Conservation (phyloP, 2,797 vertebrate species). For the Myotis vivesi region DNA sequence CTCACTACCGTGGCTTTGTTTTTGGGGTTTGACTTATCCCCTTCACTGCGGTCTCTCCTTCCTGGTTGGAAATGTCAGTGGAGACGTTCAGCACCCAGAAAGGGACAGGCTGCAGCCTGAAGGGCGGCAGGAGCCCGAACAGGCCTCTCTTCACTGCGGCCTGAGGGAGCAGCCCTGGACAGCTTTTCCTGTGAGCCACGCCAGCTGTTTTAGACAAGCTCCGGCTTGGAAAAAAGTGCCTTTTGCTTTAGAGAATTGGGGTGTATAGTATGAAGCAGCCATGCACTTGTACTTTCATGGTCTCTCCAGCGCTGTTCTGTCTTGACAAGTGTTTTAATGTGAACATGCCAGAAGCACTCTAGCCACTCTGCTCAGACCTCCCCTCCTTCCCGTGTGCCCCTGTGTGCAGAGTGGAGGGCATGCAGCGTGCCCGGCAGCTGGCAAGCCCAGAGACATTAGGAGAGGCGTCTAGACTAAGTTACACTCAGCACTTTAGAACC, state of each 20-base stretch:
- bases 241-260: slow-evolving; percentile 63
- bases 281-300: slow-evolving; percentile 3
- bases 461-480: not conserved
- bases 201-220: slow-evolving; percentile 25
- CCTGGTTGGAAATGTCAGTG: slow-evolving; percentile 40
- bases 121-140: not conserved
- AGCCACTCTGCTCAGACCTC: not conserved
- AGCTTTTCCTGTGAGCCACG: slow-evolving; percentile 37
- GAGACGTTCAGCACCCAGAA: not conserved
- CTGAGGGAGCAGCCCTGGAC: not conserved
- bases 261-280: slow-evolving; percentile 32
- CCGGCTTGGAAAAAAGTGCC: slow-evolving; percentile 74
- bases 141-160: not conserved
- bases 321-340: not conserved
- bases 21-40: not conserved
- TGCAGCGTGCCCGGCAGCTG: not conserved
- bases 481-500: slow-evolving; percentile 62
- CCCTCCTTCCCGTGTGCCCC: not conserved
- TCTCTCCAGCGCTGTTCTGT: slow-evolving; percentile 3
- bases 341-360: not conserved
- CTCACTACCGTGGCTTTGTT: not conserved
- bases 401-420: not conserved
- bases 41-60: slow-evolving; percentile 1
- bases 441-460: not conserved
- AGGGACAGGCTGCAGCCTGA: not conserved